phyloP scores from a whole-genome alignment of 2,797 vertebrate genomes.

The Morus bassanus region DNA sequence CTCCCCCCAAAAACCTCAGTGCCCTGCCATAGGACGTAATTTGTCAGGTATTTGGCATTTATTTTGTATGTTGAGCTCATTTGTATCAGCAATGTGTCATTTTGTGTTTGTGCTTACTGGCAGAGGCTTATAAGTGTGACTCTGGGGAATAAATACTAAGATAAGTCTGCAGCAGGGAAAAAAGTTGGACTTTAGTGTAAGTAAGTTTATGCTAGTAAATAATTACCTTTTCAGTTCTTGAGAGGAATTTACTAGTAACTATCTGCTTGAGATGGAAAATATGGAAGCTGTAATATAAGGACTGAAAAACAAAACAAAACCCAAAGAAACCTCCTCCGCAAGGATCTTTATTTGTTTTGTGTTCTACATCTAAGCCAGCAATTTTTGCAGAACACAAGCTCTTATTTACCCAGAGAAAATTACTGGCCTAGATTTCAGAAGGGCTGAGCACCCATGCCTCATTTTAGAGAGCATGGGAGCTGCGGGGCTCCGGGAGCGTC shows the following conservation, averaged over 20 bases:
- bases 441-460: conserved; percentile 10
- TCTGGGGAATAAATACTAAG: background rate
- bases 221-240: background rate
- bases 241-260: conserved; percentile 25
- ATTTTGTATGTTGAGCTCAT: background rate
- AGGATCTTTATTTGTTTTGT: conserved; percentile 53
- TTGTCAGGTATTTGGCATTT: conserved; percentile 14
- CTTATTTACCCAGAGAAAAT: conserved; percentile 61
- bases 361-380: conserved; percentile 51
- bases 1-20: background rate
- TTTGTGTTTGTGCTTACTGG: background rate
- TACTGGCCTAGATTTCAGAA: conserved; percentile 43
- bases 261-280: conserved; percentile 26
- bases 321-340: conserved; percentile 27
- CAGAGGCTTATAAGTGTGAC: background rate
- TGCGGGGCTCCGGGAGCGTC: accelerated
- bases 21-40: background rate
- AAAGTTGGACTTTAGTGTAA: background rate
- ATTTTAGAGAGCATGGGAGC: background rate
- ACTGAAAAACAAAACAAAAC: conserved; percentile 35
- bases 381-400: conserved; percentile 56
- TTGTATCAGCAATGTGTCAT: background rate
- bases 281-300: conserved; percentile 32
- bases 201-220: conserved; percentile 25
- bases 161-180: background rate